phyloP scores from a whole-genome alignment of 2,888 invertebrate genomes.

The Diarsia dahlii region DNA sequence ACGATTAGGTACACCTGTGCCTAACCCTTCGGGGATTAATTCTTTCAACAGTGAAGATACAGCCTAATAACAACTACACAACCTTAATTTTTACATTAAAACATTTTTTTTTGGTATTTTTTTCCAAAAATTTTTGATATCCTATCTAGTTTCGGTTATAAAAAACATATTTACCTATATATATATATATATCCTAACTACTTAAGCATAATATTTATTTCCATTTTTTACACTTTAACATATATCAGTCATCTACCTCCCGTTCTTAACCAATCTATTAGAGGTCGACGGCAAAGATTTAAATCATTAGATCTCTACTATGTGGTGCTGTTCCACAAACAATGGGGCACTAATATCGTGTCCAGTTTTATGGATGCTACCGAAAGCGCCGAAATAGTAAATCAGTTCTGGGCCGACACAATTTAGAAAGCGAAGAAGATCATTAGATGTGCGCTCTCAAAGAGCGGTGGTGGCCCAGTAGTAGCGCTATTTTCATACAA shows the following conservation, averaged over 20 bases:
- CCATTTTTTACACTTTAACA: conserved; percentile 25
- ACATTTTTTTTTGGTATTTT: conserved; percentile 70
- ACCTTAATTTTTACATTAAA: conserved; percentile 55
- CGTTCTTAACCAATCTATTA: not conserved
- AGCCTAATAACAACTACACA: conserved; percentile 22
- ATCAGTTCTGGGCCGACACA: too few species aligned
- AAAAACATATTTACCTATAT: conserved; percentile 21
- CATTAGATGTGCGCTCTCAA: too few species aligned
- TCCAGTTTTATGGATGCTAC: too few species aligned
- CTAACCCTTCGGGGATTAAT: not conserved
- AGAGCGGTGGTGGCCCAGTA: too few species aligned
- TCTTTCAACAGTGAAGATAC: not conserved
- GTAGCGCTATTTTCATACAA: too few species aligned
- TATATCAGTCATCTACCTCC: not conserved
- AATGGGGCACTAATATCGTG: too few species aligned
- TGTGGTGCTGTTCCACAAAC: too few species aligned
- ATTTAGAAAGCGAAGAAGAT: too few species aligned
- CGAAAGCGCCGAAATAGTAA: too few species aligned
- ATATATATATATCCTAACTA: conserved; percentile 20
- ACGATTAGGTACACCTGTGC: not conserved
- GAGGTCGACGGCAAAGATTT: not conserved
- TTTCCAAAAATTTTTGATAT: conserved; percentile 71
- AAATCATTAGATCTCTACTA: not conserved
- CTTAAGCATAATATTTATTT: conserved; percentile 13
- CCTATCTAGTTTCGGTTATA: conserved; percentile 50